These are phyloP conservation scores for Tricholauxania praeusta DNA, from an alignment of 2,888 invertebrate genomes.

Conservation along the genomic window DNA sequence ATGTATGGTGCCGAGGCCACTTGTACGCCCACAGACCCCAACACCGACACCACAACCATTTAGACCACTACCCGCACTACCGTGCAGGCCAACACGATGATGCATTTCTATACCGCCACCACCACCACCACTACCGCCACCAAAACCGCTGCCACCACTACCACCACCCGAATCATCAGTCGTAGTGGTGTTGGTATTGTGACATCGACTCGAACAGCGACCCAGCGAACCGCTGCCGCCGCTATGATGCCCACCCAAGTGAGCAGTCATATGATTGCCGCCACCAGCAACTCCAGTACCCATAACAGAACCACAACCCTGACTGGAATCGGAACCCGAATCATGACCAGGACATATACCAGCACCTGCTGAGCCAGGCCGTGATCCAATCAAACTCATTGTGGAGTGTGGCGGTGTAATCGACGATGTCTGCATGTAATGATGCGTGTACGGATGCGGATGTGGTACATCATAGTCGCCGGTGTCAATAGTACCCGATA, in stretches of 20 bases:
- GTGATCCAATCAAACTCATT: slow-evolving; percentile 63
- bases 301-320: slow-evolving; percentile 66
- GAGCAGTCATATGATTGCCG: slow-evolving; percentile 54
- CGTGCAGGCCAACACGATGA: slow-evolving; percentile 54
- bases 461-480: slow-evolving; percentile 69
- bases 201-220: slow-evolving; percentile 65
- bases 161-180: slow-evolving; percentile 66
- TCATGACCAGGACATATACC: slow-evolving; percentile 66
- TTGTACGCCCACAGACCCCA: slow-evolving; percentile 65
- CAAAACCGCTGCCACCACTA: slow-evolving; percentile 60
- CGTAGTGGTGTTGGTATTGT: slow-evolving; percentile 56
- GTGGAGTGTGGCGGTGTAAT: slow-evolving; percentile 67
- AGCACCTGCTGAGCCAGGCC: slow-evolving; percentile 66
- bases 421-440: slow-evolving; percentile 68
- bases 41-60: slow-evolving; percentile 65
- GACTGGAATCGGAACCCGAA: slow-evolving; percentile 67
- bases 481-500: slow-evolving; percentile 65
- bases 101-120: slow-evolving; percentile 59
- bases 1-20: slow-evolving; percentile 66
- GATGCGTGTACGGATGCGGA: slow-evolving; percentile 69
- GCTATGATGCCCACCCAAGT: slow-evolving; percentile 50
- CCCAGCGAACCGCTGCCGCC: slow-evolving; percentile 65
- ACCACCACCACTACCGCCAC: slow-evolving; percentile 52
- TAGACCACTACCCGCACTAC: slow-evolving; percentile 58
- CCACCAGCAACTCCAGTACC: slow-evolving; percentile 54